These are phyloP conservation scores for Chydorus sphaericus DNA, from an alignment of 2,888 invertebrate species.

Conservation along the genomic window DNA sequence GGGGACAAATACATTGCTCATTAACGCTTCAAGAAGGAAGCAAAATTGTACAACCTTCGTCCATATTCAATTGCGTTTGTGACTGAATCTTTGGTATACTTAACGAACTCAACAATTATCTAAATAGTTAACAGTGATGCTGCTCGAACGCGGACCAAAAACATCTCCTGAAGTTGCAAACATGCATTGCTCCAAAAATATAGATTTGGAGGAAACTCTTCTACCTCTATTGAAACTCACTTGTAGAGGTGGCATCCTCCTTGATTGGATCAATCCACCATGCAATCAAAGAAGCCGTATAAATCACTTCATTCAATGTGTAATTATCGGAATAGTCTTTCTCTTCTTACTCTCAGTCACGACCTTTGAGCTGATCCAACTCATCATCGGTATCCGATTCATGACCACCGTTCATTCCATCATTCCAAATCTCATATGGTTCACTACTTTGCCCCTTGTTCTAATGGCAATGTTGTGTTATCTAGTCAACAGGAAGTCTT, in stretches of 20 bases:
- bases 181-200: no score
- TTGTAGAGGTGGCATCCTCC: neutral
- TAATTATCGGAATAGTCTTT: neutral
- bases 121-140: no score
- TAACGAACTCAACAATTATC: no score
- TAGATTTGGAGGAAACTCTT: neutral
- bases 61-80: no score
- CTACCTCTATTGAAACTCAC: neutral
- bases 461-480: neutral
- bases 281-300: neutral
- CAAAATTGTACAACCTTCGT: no score
- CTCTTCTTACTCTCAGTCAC: neutral
- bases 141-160: no score
- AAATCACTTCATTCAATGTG: neutral
- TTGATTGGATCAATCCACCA: neutral
- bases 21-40: no score
- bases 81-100: no score
- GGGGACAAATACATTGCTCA: no score
- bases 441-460: neutral
- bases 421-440: neutral
- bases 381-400: neutral
- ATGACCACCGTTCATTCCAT: neutral
- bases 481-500: neutral
- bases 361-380: neutral
- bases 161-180: no score